Conservation (phyloP, 2,113 vertebrate genomes). For the Heliornis fulica region DNA sequence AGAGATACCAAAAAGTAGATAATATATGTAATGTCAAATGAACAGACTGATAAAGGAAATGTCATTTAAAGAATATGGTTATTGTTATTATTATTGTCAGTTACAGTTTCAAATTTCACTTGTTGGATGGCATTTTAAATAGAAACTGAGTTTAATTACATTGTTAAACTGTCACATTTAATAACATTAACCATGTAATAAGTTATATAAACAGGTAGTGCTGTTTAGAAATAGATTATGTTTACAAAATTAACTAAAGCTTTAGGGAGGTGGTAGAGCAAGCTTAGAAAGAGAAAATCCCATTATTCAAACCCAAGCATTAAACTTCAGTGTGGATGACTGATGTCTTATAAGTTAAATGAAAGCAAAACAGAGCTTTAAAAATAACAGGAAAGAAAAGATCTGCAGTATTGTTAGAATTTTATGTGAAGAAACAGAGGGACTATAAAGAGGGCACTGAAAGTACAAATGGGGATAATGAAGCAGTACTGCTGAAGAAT, state of each 20-base stretch:
- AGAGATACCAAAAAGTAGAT: background rate
- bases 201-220: background rate
- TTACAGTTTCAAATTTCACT: background rate
- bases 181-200: background rate
- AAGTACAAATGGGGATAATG: slow-evolving; percentile 22
- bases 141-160: background rate
- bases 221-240: background rate
- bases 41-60: background rate
- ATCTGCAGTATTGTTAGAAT: background rate
- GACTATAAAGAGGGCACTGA: slow-evolving; percentile 17
- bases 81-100: too few species aligned
- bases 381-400: slow-evolving; percentile 10
- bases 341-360: slow-evolving; percentile 35
- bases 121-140: background rate
- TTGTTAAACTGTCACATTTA: background rate
- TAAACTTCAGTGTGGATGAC: background rate
- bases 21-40: background rate
- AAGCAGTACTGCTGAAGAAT: background rate
- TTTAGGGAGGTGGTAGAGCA: background rate
- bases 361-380: slow-evolving; percentile 16
- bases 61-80: background rate
- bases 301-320: background rate
- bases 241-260: background rate
- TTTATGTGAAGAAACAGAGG: slow-evolving; percentile 33
- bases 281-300: background rate